Base-by-base conservation (phyloP, 2,797 vertebrate genomes). In the Hyperoplus immaculatus region DNA sequence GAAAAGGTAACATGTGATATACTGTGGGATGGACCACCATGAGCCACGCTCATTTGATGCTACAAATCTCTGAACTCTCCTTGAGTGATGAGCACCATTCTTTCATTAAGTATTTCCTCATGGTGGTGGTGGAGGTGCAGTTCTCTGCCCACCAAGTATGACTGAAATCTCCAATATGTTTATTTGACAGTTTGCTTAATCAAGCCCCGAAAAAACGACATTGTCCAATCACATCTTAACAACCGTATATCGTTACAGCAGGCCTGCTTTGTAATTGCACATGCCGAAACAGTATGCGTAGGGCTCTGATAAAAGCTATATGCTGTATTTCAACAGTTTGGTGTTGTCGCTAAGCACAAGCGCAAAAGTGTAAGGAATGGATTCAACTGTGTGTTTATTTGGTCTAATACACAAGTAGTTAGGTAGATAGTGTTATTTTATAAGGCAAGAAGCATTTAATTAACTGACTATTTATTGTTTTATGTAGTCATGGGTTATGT, bases 1-100 rank as follows among this genome's bases (percentile, higher is more conserved):
- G 53, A 81, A 86, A 86, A 80, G 58, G 61, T 64, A 75, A 75
- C 47, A 65, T 75, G 42, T 59, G 49, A 82, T 59, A 54, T 82
- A 29, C 29, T 29, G 29, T 29, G 29, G 29, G 67, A 41, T 70
- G 72, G 80, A 80, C 74, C 79, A 84, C 77, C 73, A 1, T 60
- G 72, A 83, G 8, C 61, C 21, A 70, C 50, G 61, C 55, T 50
- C 74, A 4, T 77, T 43, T 57, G 10, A 14, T n/a, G 18, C 11
- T 55, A 8, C 43, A 36, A 65, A 41, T 67, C 45, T 69, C 71
- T 74, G 16, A 68, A 49, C 61, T 43, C 46, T 0, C 36, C 39
- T 7, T 8, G 1, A 53, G 42, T 9, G 21, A 36, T 46, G 16
- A 62, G 66, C 13, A 16, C 29, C 12, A 16, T 8, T 66, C 56